Percentiles rank a stretch among this genome's conserved stretches.
Conservation (phyloP, 2,888 invertebrate species). For the Microctonus aethiopoides region DNA sequence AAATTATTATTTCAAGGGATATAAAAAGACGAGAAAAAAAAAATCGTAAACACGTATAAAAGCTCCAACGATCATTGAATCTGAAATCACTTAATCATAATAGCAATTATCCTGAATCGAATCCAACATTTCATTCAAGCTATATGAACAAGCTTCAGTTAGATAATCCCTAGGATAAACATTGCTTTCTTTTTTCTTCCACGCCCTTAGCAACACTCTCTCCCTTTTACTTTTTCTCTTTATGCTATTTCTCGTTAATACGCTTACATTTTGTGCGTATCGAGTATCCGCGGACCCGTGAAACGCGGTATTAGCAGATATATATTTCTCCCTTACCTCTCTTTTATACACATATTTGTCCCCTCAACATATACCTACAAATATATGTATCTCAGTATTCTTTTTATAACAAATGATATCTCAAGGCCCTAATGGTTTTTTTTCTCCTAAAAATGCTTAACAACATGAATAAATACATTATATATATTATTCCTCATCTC, state of each 20-base stretch:
- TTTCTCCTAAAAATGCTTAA: constrained; percentile 18
- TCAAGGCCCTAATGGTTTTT: constrained; percentile 56
- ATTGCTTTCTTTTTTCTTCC: constrained; percentile 10
- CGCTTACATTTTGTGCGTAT: constrained; percentile 53
- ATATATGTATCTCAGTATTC: constrained; percentile 33
- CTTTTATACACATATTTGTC: constrained; percentile 21
- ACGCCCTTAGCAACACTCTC: constrained; percentile 25
- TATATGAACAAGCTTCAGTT: constrained; percentile 10
- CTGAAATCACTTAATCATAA: constrained; percentile 5
- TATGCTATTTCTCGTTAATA: constrained; percentile 49
- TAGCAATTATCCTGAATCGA: constrained; percentile 5
- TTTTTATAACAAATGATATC: constrained; percentile 63
- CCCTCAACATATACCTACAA: constrained; percentile 7
- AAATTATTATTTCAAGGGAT: not conserved
- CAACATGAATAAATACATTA: no score
- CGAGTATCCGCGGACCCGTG: constrained; percentile 57
- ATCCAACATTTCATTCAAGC: constrained; percentile 8
- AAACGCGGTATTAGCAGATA: constrained; percentile 60
- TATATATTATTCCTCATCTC: constrained; percentile 47
- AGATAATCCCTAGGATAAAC: constrained; percentile 25
- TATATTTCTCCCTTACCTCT: constrained; percentile 44
- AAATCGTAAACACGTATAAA: not conserved
- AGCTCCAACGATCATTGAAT: constrained; percentile 4
- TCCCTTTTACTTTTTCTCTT: not conserved
- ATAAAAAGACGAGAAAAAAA: not conserved